A percentile compares a stretch with the other conserved stretches of the same genome.
These are phyloP conservation scores for Caenorhabditis parvicauda DNA, from an alignment of 2,888 invertebrate species.

Conservation along the genomic window DNA sequence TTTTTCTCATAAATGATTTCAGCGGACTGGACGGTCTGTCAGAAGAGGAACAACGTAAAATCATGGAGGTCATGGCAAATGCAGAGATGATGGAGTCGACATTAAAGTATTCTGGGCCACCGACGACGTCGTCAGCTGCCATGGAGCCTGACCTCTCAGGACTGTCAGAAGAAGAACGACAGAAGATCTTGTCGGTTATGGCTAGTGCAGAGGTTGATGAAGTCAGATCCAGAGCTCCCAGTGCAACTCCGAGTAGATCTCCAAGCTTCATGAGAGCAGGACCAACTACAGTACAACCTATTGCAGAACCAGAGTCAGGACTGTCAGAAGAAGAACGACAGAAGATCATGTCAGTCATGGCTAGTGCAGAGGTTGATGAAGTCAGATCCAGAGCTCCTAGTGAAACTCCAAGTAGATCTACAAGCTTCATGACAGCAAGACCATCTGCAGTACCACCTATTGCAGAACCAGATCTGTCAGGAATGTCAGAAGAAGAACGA, in stretches of 20 bases:
- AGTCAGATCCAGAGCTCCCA: slow-evolving; percentile 14
- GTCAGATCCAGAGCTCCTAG: background rate
- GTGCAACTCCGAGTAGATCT: slow-evolving; percentile 16
- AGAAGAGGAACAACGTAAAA: slow-evolving; percentile 70
- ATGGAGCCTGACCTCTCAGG: slow-evolving; percentile 57
- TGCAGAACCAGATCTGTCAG: slow-evolving; percentile 44
- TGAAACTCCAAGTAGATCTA: slow-evolving; percentile 10
- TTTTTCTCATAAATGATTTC: slow-evolving; percentile 1
- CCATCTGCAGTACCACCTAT: background rate
- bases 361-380: slow-evolving; percentile 67
- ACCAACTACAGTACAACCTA: slow-evolving; percentile 1
- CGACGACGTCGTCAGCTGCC: slow-evolving; percentile 13
- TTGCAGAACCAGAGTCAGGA: slow-evolving; percentile 47
- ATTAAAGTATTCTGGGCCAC: slow-evolving; percentile 12
- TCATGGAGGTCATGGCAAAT: slow-evolving; percentile 71
- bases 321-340: slow-evolving; percentile 69
- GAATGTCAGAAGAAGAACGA: slow-evolving; percentile 70
- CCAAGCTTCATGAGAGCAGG: slow-evolving; percentile 9
- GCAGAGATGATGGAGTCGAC: slow-evolving; percentile 66
- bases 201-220: slow-evolving; percentile 27
- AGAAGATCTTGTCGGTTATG: slow-evolving; percentile 71
- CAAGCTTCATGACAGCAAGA: slow-evolving; percentile 7
- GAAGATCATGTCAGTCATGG: slow-evolving; percentile 71
- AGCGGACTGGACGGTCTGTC: slow-evolving; percentile 64
- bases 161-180: slow-evolving; percentile 70